Evolutionary conservation across 64 coral and sea anemone genomes (phyloP), one percentile per base, ranked within the genome.

Genomic region (Pachyseris speciosa): DNA sequence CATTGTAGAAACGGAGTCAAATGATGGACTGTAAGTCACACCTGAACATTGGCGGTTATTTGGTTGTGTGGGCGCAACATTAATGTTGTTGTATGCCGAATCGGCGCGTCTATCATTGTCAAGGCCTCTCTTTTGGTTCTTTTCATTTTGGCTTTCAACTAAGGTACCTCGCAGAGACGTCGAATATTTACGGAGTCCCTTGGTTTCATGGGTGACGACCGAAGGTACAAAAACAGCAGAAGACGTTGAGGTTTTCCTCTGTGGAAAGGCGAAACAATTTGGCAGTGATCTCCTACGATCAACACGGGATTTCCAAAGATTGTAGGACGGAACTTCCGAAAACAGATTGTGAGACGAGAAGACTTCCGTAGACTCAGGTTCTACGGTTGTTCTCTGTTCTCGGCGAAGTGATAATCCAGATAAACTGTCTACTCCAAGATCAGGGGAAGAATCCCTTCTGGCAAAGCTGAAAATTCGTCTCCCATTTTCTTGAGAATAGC

Each of bases 281-380:
- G 77, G 77, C 22, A 81, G 26, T 37, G 77, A 81, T 9, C 36
- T 58, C 34, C 77, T 38, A 9, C 77, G 51, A 38, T 53, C 45
- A 51, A 30, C n/a, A 11, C 74, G 26, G 5, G 77, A 81, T 81
- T 81, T 81, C 77, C 77, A 81, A 0, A 81, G 32, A 37, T 81
- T 81, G 77, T 81, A 81, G 2, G 77, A 81, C 20, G 53, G 51
- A 81, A 81, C 36, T 10, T 81, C 77, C 20, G 1, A 5, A 25
- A 61, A 61, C 24, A 81, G 34, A 22, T 81, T 81, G 53, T 61
- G 55, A 19, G 51, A 37, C 10, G 34, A 9, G 24, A 25, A 61
- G 63, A 58, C 19, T 40, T 63, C 77, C 22, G 31, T 61, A 22
- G 12, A 61, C 1, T 37, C 36, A 61, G 30, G 3, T 39, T 71